Base-by-base conservation (phyloP, 2,113 vertebrate species). In the Drymodes brunneopygia region DNA sequence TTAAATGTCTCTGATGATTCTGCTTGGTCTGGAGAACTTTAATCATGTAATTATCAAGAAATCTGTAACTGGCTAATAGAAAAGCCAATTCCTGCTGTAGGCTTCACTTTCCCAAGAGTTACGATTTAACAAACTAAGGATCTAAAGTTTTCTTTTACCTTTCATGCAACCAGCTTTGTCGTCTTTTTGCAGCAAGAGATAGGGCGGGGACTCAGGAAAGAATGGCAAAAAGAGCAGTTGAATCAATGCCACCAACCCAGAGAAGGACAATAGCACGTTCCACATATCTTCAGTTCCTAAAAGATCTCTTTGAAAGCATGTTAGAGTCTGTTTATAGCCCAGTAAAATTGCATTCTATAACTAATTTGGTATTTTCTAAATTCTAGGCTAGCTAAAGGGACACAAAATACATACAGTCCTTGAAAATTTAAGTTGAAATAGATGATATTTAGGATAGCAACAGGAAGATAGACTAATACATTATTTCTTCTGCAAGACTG, bases 261-360 rank as follows among this genome's bases (percentile, higher is more conserved):
- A 92, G 96, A 98, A 93, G 78, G 97, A 73, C 96, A 98, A 8
- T 67, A 98, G 98, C 97, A 99, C 97, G 50, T 98, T 98, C 97
- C 99, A 99, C 31, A 96, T 97, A 31, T 98, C 98, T 91, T 98
- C 98, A 2, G 98, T 98, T 17, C 98, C 98, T 60, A 98, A 98
- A 72, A 99, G 97, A 53, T 98, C 98, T 6, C 97, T 99, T 40
- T 40, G 36, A 95, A 53, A 91, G 33, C 36, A 87, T 0, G 7
- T 81, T 67, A 94, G 70, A 88, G 61, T 81, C 35, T n/a, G 38
- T 81, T 80, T 35, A 51, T 56, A 44, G 24, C 51, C 15, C 50
- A 78, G 24, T 53, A 50, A 42, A 85, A 57, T 25, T 47, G 62
- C 29, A 40, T 17, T 50, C 44, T 70, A 31, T 42, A 45, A 53